Evolutionary conservation across 1,140 invertebrate species (phyloP).

Genomic region (Colletes gigas): DNA sequence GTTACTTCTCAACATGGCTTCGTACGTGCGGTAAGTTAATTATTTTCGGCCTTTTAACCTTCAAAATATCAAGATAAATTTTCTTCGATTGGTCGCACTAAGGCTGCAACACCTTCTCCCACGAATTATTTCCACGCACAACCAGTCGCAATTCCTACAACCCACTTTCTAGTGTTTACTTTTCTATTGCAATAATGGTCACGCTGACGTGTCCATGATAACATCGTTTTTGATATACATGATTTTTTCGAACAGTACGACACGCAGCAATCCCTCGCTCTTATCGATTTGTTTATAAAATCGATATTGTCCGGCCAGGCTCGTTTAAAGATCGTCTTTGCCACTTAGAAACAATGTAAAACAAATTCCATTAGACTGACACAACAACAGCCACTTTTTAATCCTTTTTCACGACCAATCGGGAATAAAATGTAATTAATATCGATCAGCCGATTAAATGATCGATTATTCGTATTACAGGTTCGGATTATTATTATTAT

Average conservation of each 20-base stretch:
- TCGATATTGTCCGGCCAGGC: background rate
- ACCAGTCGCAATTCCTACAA: background rate
- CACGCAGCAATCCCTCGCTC: background rate
- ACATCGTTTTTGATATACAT: constrained; percentile 49
- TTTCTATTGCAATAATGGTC: constrained; percentile 17
- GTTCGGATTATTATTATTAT: constrained; percentile 67
- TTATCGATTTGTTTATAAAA: constrained; percentile 39
- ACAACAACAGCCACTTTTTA: background rate
- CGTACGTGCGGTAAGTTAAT: constrained; percentile 66
- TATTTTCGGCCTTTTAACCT: constrained; percentile 57
- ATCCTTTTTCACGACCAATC: background rate
- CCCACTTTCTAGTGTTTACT: constrained; percentile 2
- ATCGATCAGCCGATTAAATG: background rate
- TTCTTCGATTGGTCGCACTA: background rate
- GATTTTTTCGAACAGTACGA: constrained; percentile 42
- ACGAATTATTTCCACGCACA: background rate
- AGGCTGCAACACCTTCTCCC: background rate
- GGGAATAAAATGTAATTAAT: constrained; percentile 38
- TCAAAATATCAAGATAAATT: constrained; percentile 29
- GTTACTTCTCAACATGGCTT: constrained; percentile 67
- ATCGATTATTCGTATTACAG: constrained; percentile 61
- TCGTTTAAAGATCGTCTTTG: background rate
- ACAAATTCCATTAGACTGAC: background rate
- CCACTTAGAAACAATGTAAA: constrained; percentile 12
- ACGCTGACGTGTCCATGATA: constrained; percentile 65